These are phyloP conservation scores for Ovibos moschatus DNA, from an alignment of 2,113 vertebrate genomes.

Conservation along the genomic window DNA sequence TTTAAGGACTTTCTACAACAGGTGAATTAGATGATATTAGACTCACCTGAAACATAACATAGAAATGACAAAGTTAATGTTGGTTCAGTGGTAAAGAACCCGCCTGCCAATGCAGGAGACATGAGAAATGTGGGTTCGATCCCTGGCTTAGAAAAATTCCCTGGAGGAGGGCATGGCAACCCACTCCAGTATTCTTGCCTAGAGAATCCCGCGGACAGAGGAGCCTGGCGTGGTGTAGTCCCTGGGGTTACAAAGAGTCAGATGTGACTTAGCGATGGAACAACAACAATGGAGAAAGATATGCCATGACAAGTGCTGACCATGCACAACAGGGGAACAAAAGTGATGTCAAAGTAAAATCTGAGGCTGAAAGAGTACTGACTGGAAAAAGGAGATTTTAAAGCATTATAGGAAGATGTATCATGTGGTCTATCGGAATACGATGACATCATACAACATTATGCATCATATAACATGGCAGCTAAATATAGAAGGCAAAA, in stretches of 20 bases:
- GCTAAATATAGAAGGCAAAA: not conserved
- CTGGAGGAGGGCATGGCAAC: not conserved
- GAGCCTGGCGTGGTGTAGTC: not conserved
- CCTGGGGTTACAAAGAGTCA: not conserved
- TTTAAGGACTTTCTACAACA: not conserved
- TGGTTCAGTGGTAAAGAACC: not conserved
- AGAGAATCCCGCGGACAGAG: fast-evolving
- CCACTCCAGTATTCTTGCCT: not conserved
- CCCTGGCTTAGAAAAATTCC: not conserved
- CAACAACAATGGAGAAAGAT: not conserved
- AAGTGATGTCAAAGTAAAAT: not conserved
- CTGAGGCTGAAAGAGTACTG: not conserved
- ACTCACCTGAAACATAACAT: not conserved
- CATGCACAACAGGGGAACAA: not conserved
- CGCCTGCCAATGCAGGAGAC: not conserved
- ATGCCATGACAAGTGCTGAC: not conserved
- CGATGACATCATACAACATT: not conserved
- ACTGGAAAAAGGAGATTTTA: not conserved
- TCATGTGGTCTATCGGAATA: not conserved
- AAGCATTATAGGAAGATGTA: not conserved
- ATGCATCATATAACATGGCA: not conserved
- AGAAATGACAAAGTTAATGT: not conserved
- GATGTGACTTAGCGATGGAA: not conserved
- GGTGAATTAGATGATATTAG: not conserved
- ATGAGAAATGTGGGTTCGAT: not conserved